These are phyloP conservation scores for Pristiophorus japonicus DNA, from an alignment of 2,113 vertebrate genomes.

Conservation along the genomic window DNA sequence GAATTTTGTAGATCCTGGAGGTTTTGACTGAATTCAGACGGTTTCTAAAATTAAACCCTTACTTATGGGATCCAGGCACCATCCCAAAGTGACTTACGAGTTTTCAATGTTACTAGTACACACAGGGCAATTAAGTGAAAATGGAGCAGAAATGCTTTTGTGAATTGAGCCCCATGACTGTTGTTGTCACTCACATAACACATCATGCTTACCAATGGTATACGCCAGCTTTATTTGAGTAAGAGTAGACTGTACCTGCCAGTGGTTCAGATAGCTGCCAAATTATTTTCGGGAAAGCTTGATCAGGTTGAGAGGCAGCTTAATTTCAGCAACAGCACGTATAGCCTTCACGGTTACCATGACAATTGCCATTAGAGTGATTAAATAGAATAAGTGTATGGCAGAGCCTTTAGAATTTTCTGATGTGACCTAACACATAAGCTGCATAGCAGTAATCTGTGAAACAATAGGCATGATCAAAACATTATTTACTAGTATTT, in stretches of 20 bases:
- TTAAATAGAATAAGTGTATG: neutral
- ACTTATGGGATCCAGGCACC: neutral
- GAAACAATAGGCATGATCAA: neutral
- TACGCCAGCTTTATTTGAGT: neutral
- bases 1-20: neutral
- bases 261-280: neutral
- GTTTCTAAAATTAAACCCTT: neutral
- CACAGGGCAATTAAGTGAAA: neutral
- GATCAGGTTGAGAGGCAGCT: slow-evolving; percentile 10
- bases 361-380: neutral
- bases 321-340: neutral
- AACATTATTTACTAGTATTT: neutral
- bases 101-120: neutral
- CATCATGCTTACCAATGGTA: neutral
- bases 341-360: neutral
- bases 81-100: neutral
- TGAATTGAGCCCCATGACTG: neutral
- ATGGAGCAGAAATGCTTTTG: neutral
- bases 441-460: neutral
- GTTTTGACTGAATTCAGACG: neutral
- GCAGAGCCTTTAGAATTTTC: neutral
- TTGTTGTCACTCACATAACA: neutral
- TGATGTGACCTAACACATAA: neutral
- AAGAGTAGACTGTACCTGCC: neutral
- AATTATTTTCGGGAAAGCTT: slow-evolving; percentile 12